Evolutionary conservation across 2,888 invertebrate genomes (phyloP), one percentile per base, ranked within the genome.

Genomic region (Ischnus inquisitorius): DNA sequence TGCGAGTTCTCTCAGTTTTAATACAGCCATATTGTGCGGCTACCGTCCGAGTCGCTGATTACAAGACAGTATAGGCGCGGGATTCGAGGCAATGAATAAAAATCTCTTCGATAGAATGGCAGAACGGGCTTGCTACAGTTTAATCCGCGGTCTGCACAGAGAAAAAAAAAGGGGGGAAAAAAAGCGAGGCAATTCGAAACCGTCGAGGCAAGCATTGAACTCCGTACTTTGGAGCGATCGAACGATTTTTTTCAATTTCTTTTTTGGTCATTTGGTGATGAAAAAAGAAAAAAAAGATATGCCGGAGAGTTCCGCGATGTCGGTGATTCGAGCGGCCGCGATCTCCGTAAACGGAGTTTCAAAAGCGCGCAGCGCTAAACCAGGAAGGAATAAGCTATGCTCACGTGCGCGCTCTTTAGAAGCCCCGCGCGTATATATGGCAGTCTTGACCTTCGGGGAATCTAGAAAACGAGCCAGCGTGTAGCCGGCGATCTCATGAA

Each of bases 391-490:
- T 43, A 60, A 4, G 10, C 41, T 39, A 41, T 10, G 16, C 57
- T 43, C 43, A 43, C 71, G 43, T 60, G 71, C 57, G 34, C 69
- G 14, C 54, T 54, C 54, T 16, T 16, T 22, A 54, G 54, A 54
- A 54, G 22, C 54, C 22, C 34, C 51, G 51, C 19, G 51, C 19
- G 19, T 54, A 6, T 54, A 54, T 54, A 54, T 8, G n/a, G 34
- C 54, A 28, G 57, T 67, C 67, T 74, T 67, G 67, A 34, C 79
- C 79, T 80, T 74, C 67, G 72, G 54, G 22, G 54, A 54, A 62
- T 64, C 78, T 12, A 2, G 60, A 48, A 51, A 54, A 54, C 51
- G 28, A 14, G 43, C 16, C 43, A 43, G n/a, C 22, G 41, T 34
- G 28, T n/a, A 43, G 57, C 22, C 5, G 65, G 12, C 41, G 41